Percentiles rank a stretch among this genome's conserved stretches.
These are phyloP conservation scores for Xiphias gladius DNA, from an alignment of 2,113 vertebrate species.

Conservation along the genomic window DNA sequence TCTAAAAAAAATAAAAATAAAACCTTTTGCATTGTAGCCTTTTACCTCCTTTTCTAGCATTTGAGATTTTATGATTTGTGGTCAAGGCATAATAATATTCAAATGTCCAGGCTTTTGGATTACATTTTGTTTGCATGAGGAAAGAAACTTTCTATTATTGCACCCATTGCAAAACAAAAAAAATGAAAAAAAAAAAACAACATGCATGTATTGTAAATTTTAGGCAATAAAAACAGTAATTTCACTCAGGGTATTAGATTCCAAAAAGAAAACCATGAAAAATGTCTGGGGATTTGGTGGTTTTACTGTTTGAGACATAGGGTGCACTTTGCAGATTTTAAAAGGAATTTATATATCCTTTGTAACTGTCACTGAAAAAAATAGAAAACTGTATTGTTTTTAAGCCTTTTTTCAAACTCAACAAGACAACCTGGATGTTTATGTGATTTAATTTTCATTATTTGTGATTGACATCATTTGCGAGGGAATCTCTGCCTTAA, in stretches of 20 bases:
- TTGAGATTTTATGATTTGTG: background rate
- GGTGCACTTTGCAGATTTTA: background rate
- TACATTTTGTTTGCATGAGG: background rate
- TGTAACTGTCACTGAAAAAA: background rate
- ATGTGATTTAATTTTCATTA: background rate
- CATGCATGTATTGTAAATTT: background rate
- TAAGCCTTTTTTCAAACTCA: background rate
- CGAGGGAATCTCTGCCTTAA: background rate
- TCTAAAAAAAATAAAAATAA: conserved; percentile 1
- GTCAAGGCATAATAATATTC: conserved; percentile 13
- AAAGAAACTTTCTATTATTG: background rate
- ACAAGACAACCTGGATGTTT: background rate
- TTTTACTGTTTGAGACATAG: background rate
- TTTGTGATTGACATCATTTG: background rate
- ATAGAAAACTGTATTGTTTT: background rate
- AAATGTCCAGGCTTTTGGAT: background rate
- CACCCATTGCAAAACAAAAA: background rate
- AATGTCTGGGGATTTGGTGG: background rate
- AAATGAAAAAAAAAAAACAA: too few species aligned
- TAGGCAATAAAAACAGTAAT: background rate
- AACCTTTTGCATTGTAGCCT: background rate
- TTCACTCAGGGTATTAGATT: background rate
- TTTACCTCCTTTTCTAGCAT: conserved; percentile 11
- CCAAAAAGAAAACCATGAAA: background rate
- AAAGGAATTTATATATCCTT: background rate